A percentile compares a stretch with the other conserved stretches of the same genome.
Evolutionary conservation across 2,113 vertebrate genomes (phyloP).

Genomic region (Anhinga anhinga): DNA sequence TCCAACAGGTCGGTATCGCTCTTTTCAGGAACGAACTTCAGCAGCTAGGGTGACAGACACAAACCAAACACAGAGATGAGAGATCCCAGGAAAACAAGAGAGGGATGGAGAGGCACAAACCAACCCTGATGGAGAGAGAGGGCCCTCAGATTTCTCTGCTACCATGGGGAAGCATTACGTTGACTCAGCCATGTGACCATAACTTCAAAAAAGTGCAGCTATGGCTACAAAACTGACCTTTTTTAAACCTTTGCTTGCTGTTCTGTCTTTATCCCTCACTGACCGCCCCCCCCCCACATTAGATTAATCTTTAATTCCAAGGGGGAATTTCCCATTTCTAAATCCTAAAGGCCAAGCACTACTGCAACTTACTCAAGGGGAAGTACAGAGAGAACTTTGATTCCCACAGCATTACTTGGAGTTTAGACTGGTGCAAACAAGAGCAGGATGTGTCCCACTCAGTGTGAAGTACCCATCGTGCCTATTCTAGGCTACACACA

Average conservation of each 20-base stretch:
- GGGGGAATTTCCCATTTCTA: slow-evolving; percentile 43
- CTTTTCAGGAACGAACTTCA: slow-evolving; percentile 97
- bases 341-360: slow-evolving; percentile 5
- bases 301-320: slow-evolving; percentile 4
- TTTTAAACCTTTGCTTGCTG: slow-evolving; percentile 13
- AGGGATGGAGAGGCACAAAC: neutral
- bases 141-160: neutral
- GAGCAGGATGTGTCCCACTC: neutral
- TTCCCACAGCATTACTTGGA: neutral
- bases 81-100: neutral
- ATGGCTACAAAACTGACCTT: slow-evolving; percentile 37
- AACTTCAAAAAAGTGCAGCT: slow-evolving; percentile 42
- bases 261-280: slow-evolving; percentile 12
- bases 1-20: slow-evolving; percentile 93
- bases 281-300: too few relatives aligned
- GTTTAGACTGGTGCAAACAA: neutral
- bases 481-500: neutral
- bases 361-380: neutral
- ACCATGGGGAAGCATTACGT: neutral
- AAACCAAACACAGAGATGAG: neutral
- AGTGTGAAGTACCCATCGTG: neutral
- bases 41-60: slow-evolving; percentile 75
- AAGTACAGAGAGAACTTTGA: slow-evolving; percentile 11
- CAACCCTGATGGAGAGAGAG: neutral
- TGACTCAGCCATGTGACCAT: neutral